Evolutionary conservation across 35 echinoderm and acorn worm genomes (phyloP), one percentile per base, ranked within the genome.

Genomic region (Holothuria glaberrima): DNA sequence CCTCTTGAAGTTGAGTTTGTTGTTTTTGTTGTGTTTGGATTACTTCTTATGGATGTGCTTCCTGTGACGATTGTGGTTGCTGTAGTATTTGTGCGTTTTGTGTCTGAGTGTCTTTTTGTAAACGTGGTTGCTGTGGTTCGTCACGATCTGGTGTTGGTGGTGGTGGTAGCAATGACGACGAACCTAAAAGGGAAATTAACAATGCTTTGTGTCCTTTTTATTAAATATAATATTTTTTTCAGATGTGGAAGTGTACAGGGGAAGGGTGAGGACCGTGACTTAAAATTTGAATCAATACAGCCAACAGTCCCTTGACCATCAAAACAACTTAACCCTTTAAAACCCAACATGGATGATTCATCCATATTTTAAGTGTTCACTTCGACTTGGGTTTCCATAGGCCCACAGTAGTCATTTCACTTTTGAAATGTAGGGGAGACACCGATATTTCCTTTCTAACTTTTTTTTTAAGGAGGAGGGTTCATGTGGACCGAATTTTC

Each of bases 1-100:
- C 60, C 60, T 64, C 60, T 64, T 27, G 60, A 64, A 27, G 60
- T 64, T 12, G 60, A 64, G 60, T 64, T 64, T 64, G 60, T 64
- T 64, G 60, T 64, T 64, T 64, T 64, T 64, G 60, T 64, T 64
- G 60, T 64, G 60, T 64, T 64, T 64, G 60, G 60, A 12, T 64
- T 64, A 12, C 60, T 64, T 3, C 60, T 64, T 64, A 2, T 64
- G 60, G 12, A 64, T 64, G 60, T 64, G 60, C 60, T 64, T 64
- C 60, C 60, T 64, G 60, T 64, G 60, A 64, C 60, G 60, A 64
- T 64, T 64, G 60, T 64, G 60, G 60, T 64, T 64, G 60, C 60
- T 64, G 19, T 64, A 12, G 60, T 64, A 64, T 64, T 64, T 64
- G 60, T 64, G 12, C 60, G 60, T 64, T 64, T 64, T 12, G 60